phyloP scores from a whole-genome alignment of 2,888 invertebrate genomes.

The Macrostomum cliftonense region DNA sequence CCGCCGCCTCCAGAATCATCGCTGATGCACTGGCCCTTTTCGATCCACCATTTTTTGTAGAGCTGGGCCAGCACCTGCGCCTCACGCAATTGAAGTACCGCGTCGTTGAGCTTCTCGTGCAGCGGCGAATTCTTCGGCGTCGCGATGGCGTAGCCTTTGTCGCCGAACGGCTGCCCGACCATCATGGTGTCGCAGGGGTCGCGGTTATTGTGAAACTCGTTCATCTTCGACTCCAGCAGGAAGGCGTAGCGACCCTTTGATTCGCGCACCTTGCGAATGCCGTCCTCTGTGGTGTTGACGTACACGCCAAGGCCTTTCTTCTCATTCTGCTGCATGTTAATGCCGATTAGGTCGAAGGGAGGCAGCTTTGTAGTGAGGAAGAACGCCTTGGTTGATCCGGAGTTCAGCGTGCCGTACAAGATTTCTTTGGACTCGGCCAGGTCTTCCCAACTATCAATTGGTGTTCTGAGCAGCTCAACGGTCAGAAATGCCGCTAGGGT shows the following conservation, averaged over 20 bases:
- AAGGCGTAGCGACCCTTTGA: slow-evolving; percentile 33
- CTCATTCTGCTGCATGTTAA: slow-evolving; percentile 39
- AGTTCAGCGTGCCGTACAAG: slow-evolving; percentile 7
- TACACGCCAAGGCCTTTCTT: slow-evolving; percentile 46
- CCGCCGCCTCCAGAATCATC: neutral
- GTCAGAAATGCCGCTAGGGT: slow-evolving; percentile 11
- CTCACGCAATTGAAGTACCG: slow-evolving; percentile 80
- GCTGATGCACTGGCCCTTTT: slow-evolving; percentile 48
- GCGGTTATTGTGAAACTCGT: slow-evolving; percentile 23
- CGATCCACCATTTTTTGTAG: slow-evolving; percentile 97
- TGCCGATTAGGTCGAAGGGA: slow-evolving; percentile 8
- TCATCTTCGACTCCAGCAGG: slow-evolving; percentile 34
- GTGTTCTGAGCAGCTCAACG: slow-evolving; percentile 5
- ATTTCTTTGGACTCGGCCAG: slow-evolving; percentile 3
- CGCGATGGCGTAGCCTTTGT: slow-evolving; percentile 11
- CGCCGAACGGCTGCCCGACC: slow-evolving; percentile 10
- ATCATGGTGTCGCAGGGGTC: slow-evolving; percentile 11
- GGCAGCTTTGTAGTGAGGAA: slow-evolving; percentile 40
- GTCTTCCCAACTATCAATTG: slow-evolving; percentile 8
- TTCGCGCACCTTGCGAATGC: slow-evolving; percentile 42
- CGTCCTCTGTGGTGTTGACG: slow-evolving; percentile 46
- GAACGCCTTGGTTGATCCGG: slow-evolving; percentile 65
- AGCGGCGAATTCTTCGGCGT: slow-evolving; percentile 8
- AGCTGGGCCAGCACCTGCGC: slow-evolving; percentile 50
- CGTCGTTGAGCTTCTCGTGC: slow-evolving; percentile 39